These are phyloP conservation scores for Enhydra lutris DNA, from an alignment of 2,113 vertebrate species.

Conservation along the genomic window DNA sequence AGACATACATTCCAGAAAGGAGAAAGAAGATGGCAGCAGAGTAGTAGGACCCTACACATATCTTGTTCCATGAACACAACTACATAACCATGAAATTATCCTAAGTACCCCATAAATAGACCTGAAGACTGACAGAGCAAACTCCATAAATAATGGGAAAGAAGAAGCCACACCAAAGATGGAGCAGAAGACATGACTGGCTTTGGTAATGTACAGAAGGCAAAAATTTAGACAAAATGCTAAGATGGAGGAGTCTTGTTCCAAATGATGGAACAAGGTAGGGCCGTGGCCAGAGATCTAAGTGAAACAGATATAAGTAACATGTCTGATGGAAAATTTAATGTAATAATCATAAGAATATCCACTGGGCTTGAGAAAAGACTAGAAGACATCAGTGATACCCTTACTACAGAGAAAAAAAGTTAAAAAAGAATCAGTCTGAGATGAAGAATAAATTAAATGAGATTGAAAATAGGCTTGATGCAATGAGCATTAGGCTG, in stretches of 20 bases:
- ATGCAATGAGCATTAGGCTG: background rate
- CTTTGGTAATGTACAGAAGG: background rate
- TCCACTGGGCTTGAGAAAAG: background rate
- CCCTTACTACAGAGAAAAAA: background rate
- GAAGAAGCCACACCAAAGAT: background rate
- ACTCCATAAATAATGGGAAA: background rate
- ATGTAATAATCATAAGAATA: background rate
- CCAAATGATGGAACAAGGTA: background rate
- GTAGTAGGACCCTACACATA: background rate
- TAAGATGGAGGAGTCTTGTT: background rate
- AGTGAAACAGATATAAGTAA: background rate
- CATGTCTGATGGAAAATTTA: background rate
- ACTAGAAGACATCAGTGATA: background rate
- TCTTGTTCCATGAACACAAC: background rate
- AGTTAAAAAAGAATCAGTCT: background rate
- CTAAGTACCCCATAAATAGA: background rate
- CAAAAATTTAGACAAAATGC: background rate
- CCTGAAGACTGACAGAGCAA: background rate
- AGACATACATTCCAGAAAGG: background rate
- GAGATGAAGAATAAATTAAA: background rate
- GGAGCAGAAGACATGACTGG: background rate
- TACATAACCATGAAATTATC: background rate
- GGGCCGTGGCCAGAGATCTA: background rate
- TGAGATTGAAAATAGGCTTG: background rate
- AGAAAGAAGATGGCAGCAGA: background rate